Conservation (phyloP, 2,113 vertebrate species). For the Mormyrus iriodes region DNA sequence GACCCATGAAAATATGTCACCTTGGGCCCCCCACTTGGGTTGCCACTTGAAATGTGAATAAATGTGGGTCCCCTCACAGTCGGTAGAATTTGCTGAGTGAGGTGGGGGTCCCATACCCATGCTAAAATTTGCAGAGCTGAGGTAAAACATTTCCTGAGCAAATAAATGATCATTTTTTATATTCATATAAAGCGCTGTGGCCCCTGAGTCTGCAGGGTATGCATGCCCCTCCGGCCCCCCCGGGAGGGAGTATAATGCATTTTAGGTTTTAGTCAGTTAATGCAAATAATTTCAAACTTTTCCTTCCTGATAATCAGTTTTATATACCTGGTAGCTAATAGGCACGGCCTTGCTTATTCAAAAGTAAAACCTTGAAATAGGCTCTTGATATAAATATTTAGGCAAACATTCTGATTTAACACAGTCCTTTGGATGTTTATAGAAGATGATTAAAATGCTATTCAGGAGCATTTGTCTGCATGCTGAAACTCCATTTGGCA, state of each 20-base stretch:
- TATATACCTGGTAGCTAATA: constrained; percentile 1
- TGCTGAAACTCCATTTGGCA: not conserved
- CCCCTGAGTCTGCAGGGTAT: not conserved
- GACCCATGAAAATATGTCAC: not conserved
- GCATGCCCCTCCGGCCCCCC: not conserved
- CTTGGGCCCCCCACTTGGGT: not conserved
- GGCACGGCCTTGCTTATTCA: not conserved
- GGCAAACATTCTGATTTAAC: not conserved
- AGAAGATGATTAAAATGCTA: not conserved
- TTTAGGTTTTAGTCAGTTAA: not conserved
- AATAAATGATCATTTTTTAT: not conserved
- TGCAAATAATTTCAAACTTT: not conserved
- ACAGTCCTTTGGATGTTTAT: constrained; percentile 3
- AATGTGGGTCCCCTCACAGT: not conserved
- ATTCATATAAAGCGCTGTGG: not conserved
- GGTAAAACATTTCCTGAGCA: not conserved
- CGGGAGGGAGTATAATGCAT: not conserved
- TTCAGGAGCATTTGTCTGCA: not conserved
- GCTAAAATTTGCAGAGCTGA: not conserved
- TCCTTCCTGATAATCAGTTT: not conserved
- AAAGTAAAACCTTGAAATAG: not conserved
- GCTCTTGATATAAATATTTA: not conserved
- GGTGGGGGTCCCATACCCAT: not conserved
- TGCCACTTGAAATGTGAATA: not conserved
- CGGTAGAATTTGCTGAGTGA: not conserved